Conservation (phyloP, 2,888 invertebrate species). For the Dasypogon diadema region DNA sequence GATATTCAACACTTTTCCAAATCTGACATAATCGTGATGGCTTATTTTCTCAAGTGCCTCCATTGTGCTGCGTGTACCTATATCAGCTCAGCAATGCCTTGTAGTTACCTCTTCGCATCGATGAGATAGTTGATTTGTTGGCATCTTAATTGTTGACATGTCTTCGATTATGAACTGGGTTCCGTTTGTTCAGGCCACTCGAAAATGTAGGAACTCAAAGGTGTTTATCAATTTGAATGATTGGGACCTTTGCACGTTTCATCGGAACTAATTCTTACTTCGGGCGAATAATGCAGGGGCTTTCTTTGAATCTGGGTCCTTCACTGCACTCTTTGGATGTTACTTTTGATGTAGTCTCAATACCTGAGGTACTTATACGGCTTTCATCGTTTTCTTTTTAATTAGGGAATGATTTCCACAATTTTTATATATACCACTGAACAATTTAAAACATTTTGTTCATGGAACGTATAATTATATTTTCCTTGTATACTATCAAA, state of each 20-base stretch:
- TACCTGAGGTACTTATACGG: slow-evolving; percentile 5
- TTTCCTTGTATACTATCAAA: too few species aligned
- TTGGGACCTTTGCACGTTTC: slow-evolving; percentile 47
- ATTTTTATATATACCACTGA: too few species aligned
- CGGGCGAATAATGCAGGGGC: slow-evolving; percentile 7
- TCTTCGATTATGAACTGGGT: slow-evolving; percentile 15
- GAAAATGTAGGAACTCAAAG: slow-evolving; percentile 21
- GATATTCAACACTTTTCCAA: slow-evolving; percentile 25
- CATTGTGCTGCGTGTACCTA: slow-evolving; percentile 20
- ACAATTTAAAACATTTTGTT: too few species aligned
- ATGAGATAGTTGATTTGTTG: slow-evolving; percentile 45
- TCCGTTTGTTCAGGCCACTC: slow-evolving; percentile 20
- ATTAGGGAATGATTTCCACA: background rate
- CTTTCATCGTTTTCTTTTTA: background rate
- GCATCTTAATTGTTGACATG: slow-evolving; percentile 50
- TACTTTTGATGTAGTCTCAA: slow-evolving; percentile 10
- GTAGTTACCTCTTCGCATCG: background rate
- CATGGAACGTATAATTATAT: too few species aligned
- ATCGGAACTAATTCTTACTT: slow-evolving; percentile 19
- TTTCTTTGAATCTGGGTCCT: slow-evolving; percentile 17
- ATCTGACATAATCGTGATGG: slow-evolving; percentile 47
- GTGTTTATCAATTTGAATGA: slow-evolving; percentile 54
- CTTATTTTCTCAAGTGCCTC: slow-evolving; percentile 52
- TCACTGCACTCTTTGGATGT: background rate
- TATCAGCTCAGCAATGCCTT: background rate